Base-by-base conservation (phyloP, 2,113 vertebrate species). In the Fukomys damarensis region DNA sequence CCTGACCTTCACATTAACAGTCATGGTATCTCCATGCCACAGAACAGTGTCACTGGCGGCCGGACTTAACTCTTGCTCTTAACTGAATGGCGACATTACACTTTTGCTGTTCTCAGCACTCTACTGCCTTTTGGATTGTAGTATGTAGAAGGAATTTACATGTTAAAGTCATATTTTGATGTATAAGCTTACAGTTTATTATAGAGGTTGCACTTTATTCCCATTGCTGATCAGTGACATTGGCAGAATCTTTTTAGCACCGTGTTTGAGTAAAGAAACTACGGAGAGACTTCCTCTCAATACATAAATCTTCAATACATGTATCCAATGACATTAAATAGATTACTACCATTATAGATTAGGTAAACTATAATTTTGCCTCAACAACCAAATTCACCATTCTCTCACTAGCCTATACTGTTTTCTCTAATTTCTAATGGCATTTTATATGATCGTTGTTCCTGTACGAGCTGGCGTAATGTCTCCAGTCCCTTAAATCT, bases 401-500 rank as follows among this genome's bases (percentile, higher is more conserved):
- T 80, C 63, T 91, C 43, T 16, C 30, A 68, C 19, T 9, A 82
- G 52, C 4, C 43, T 86, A 41, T 65, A n/a, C 38, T 24, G 6
- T 63, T 86, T 68, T 58, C 38, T 46, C 49, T 93, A 35, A 91
- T 61, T 82, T 90, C 91, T 79, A 63, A 82, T 20, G 46, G 24
- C 46, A 66, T 56, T 20, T 58, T 94, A 77, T 9, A 30, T 86
- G 26, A 66, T 59, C 32, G 72, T 20, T 94, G 12, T 72, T 82
- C 52, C 38, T 82, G 13, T n/a, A 61, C 35, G 7, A 70, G 32
- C 35, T 81, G 41, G 8, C 38, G 54, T 52, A 74, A 74, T 92
- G 68, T 3, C 32, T 77, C 84, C 20, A n/a, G 10, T 93, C 56
- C 54, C 49, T 95, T 86, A 86, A 96, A 89, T 89, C 89, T 43